Conservation (phyloP, 2,888 invertebrate genomes). For the Ernsta delagoae region DNA sequence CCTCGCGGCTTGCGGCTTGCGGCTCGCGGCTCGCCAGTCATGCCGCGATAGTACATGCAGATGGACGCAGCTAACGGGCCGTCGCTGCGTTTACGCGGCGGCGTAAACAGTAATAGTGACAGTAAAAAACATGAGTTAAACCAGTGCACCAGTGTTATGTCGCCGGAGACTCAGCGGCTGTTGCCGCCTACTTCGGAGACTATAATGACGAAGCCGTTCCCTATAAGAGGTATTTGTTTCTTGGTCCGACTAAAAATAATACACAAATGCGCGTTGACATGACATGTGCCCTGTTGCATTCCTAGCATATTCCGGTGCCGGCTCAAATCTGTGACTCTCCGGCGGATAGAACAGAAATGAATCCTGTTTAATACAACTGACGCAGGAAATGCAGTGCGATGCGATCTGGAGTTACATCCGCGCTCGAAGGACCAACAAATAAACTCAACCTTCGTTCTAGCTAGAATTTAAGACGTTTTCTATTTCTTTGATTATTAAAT, state of each 20-base stretch:
- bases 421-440: neutral
- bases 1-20: slow-evolving; percentile 3
- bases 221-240: slow-evolving; percentile 88
- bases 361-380: neutral
- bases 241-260: slow-evolving; percentile 60
- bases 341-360: slow-evolving; percentile 3
- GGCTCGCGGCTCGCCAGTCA: slow-evolving; percentile 53
- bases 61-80: slow-evolving; percentile 75
- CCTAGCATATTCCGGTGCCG: slow-evolving; percentile 30
- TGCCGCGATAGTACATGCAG: slow-evolving; percentile 66
- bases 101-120: slow-evolving; percentile 64
- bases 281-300: slow-evolving; percentile 31
- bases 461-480: neutral
- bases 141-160: slow-evolving; percentile 89
- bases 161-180: slow-evolving; percentile 87
- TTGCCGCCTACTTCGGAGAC: slow-evolving; percentile 93
- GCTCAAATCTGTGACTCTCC: slow-evolving; percentile 18
- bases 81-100: slow-evolving; percentile 80
- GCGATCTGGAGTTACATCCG: slow-evolving; percentile 7
- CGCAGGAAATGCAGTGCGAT: slow-evolving; percentile 8
- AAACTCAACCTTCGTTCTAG: neutral
- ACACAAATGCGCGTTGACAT: slow-evolving; percentile 18
- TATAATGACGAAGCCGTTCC: slow-evolving; percentile 95
- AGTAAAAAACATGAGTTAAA: slow-evolving; percentile 82
- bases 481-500: no score